Conservation (phyloP, 1,140 invertebrate species). For the Musca vetustissima region DNA sequence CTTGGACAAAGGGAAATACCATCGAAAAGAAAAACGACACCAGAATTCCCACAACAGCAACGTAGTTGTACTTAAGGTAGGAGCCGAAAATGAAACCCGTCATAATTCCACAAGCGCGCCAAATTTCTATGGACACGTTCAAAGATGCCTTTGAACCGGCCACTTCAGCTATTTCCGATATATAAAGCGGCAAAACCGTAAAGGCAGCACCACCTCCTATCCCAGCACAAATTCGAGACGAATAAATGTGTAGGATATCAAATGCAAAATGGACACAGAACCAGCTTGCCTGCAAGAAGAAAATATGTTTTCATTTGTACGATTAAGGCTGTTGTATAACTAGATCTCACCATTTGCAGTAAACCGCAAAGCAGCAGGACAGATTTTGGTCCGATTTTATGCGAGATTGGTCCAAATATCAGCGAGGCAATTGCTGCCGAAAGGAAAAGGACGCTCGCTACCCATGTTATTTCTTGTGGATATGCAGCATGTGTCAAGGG, state of each 20-base stretch:
- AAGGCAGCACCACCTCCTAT: constrained; percentile 56
- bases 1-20: constrained; percentile 61
- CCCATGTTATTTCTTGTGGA: constrained; percentile 33
- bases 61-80: constrained; percentile 35
- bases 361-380: constrained; percentile 43
- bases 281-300: constrained; percentile 37
- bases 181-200: constrained; percentile 58
- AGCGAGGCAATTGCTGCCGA: constrained; percentile 39
- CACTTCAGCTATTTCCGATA: constrained; percentile 59
- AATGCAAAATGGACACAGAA: constrained; percentile 48
- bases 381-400: constrained; percentile 45
- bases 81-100: constrained; percentile 39
- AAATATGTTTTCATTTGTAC: not conserved
- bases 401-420: constrained; percentile 35
- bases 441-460: constrained; percentile 41
- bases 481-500: constrained; percentile 36
- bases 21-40: constrained; percentile 61
- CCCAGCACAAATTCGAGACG: constrained; percentile 56
- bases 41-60: constrained; percentile 51
- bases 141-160: constrained; percentile 36
- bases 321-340: not conserved
- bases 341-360: constrained; percentile 44
- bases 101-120: constrained; percentile 43
- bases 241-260: constrained; percentile 48
- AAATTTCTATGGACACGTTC: constrained; percentile 43